These are phyloP conservation scores for Drosophila demipolita DNA, from an alignment of 2,888 invertebrate genomes.

Conservation along the genomic window DNA sequence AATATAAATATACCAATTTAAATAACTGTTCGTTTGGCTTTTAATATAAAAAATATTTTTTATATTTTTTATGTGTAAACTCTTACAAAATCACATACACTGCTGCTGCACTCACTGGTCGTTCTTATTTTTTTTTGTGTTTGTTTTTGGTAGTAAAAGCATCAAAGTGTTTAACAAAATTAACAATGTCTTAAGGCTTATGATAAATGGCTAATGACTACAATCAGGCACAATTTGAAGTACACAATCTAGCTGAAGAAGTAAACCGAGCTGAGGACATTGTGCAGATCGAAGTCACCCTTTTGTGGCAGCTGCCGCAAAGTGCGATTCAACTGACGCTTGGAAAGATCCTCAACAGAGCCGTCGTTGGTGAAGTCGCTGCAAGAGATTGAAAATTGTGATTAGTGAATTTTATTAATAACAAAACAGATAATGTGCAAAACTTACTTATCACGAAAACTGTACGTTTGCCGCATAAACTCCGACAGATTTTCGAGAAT, in stretches of 20 bases:
- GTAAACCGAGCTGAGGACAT: constrained; percentile 92
- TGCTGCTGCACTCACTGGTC: constrained; percentile 15
- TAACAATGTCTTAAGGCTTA: constrained; percentile 46
- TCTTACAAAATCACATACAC: constrained; percentile 66
- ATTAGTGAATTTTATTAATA: neutral
- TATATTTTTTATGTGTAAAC: constrained; percentile 46
- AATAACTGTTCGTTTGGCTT: neutral
- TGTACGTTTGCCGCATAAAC: constrained; percentile 89
- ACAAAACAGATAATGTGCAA: neutral
- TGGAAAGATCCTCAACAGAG: constrained; percentile 86
- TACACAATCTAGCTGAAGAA: constrained; percentile 90
- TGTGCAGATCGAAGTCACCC: constrained; percentile 91
- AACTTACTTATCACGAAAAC: constrained; percentile 88
- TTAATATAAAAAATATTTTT: constrained; percentile 25
- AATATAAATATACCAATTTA: constrained; percentile 16
- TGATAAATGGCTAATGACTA: constrained; percentile 50
- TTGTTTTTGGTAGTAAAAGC: constrained; percentile 65
- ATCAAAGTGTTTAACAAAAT: constrained; percentile 55
- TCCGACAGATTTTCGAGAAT: constrained; percentile 94
- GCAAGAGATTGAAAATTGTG: constrained; percentile 29
- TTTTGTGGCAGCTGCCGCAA: constrained; percentile 89
- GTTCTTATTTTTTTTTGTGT: constrained; percentile 13
- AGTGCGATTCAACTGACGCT: constrained; percentile 87
- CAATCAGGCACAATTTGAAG: constrained; percentile 58
- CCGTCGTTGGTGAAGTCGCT: constrained; percentile 86